Conservation (phyloP, 2,797 vertebrate species). For the Typhlichthys subterraneus region DNA sequence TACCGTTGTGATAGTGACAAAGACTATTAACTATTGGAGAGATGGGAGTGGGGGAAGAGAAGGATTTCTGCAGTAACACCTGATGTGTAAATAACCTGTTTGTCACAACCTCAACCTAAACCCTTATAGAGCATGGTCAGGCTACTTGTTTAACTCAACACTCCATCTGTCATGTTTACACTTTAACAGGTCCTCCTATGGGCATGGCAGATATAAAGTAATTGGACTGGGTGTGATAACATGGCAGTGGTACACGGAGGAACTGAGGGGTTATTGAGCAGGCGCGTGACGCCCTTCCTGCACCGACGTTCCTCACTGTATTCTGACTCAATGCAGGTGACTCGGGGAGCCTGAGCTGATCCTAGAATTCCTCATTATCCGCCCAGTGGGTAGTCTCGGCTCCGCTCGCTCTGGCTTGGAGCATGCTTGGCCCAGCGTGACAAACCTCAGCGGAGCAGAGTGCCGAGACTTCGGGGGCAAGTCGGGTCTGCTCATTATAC, state of each 20-base stretch:
- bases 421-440: conserved; percentile 71
- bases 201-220: conserved; percentile 56
- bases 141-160: conserved; percentile 18
- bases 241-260: conserved; percentile 62
- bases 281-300: conserved; percentile 73
- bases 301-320: conserved; percentile 82
- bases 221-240: conserved; percentile 70
- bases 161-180: conserved; percentile 72
- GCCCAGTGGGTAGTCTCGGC: conserved; percentile 77
- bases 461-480: conserved; percentile 76
- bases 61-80: conserved; percentile 30
- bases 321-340: conserved; percentile 82
- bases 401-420: conserved; percentile 70
- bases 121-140: conserved; percentile 30
- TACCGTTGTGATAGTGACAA: conserved; percentile 75
- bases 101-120: conserved; percentile 25
- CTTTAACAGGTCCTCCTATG: conserved; percentile 50
- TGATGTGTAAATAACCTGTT: conserved; percentile 35
- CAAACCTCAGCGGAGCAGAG: conserved; percentile 74
- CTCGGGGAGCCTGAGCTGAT: conserved; percentile 82
- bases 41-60: conserved; percentile 9
- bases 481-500: conserved; percentile 83
- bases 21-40: conserved; percentile 38
- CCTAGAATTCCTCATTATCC: conserved; percentile 86
- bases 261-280: conserved; percentile 79